Percentiles rank a stretch among this genome's conserved stretches.
Conservation (phyloP, 2,797 vertebrate species). For the Podargus strigoides region DNA sequence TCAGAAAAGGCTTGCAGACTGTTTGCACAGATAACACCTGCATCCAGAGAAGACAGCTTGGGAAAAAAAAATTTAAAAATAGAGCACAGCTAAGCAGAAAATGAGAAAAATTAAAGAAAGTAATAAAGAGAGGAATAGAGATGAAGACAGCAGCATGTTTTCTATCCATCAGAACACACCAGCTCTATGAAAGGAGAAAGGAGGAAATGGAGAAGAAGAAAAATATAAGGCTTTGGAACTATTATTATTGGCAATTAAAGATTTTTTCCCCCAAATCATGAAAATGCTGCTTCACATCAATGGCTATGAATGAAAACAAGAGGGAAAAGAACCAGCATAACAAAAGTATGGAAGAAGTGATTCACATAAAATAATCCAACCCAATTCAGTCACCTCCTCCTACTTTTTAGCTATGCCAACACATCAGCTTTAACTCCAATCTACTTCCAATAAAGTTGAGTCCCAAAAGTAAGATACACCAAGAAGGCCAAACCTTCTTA, state of each 20-base stretch:
- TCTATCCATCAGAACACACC: neutral
- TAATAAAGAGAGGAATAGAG: neutral
- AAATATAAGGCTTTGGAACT: constrained; percentile 4
- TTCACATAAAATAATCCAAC: neutral
- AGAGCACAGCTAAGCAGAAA: neutral
- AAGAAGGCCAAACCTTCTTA: neutral
- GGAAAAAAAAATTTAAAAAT: too few species aligned
- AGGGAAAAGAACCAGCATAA: constrained; percentile 11
- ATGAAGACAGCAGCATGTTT: neutral
- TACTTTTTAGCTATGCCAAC: constrained; percentile 1
- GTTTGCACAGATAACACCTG: neutral
- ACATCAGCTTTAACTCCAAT: neutral
- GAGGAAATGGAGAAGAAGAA: constrained; percentile 6
- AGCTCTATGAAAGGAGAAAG: neutral
- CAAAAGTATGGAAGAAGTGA: constrained; percentile 3
- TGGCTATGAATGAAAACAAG: neutral
- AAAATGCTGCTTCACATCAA: constrained; percentile 25
- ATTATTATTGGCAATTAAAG: constrained; percentile 54
- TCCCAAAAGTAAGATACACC: neutral
- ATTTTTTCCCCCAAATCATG: neutral
- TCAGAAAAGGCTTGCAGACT: neutral
- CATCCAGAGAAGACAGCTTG: too few species aligned
- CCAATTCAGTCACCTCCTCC: neutral
- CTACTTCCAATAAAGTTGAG: constrained; percentile 6
- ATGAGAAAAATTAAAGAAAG: neutral